Evolutionary conservation across 2,888 invertebrate genomes (phyloP).

Genomic region (Pyrocoelia pectoralis): DNA sequence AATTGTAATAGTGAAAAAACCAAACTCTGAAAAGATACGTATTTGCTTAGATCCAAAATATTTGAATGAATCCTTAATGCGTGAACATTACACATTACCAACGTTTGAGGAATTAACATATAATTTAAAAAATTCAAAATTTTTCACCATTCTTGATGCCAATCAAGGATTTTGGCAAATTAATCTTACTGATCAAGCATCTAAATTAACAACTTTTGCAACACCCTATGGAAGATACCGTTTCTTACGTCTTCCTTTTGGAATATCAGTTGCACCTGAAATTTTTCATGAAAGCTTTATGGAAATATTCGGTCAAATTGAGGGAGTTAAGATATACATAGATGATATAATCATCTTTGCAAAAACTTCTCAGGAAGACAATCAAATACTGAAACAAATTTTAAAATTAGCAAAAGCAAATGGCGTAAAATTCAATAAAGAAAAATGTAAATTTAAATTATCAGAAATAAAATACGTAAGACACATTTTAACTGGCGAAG

Average conservation of each 20-base stretch:
- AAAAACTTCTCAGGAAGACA: background rate
- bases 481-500: background rate
- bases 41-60: constrained; percentile 1
- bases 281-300: background rate
- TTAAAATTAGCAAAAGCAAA: background rate
- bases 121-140: background rate
- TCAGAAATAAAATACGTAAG: background rate
- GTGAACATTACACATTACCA: background rate
- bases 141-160: background rate
- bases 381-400: background rate
- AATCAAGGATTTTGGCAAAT: constrained; percentile 6
- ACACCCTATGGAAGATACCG: background rate
- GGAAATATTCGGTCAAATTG: background rate
- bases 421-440: constrained; percentile 2
- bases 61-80: constrained; percentile 2
- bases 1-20: constrained; percentile 4
- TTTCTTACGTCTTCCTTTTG: background rate
- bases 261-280: background rate
- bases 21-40: background rate
- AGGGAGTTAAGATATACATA: background rate
- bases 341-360: background rate
- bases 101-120: background rate
- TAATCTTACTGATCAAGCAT: background rate
- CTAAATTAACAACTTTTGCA: background rate
- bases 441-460: constrained; percentile 1